Evolutionary conservation across 1,140 invertebrate species (phyloP), one percentile per base, ranked within the genome.

Genomic region (Cryptotermes secundus): DNA sequence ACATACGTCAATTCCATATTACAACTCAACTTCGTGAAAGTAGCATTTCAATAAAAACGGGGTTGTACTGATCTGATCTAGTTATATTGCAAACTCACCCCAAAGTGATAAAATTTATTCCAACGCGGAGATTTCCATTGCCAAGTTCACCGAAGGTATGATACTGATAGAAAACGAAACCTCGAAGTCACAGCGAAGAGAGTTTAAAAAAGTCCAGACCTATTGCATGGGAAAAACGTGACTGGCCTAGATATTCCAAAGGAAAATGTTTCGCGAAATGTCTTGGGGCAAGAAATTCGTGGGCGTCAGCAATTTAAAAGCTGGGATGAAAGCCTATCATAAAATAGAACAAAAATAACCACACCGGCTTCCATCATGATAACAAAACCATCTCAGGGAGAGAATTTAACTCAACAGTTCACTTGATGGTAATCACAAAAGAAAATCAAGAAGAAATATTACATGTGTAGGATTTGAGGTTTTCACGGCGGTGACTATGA

Each of bases 121-220:
- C 9, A 31, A 4, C 6, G 59, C 10, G 9, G 59, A 72, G 59
- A 72, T 72, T 72, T 72, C 59, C 59, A n/a, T 31, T 72, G 59
- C 26, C 59, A 72, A 72, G 59, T 72, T 72, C 59, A 72, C 59
- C n/a, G 59, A 12, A 7, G 26, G 59, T 14, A 72, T 7, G 59
- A 26, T n/a, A 72, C 59, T 14, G 59, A 72, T 72, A 72, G 59
- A 72, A 72, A 72, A 72, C 31, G 59, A 72, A 72, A 31, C 59
- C 59, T 72, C 2, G 59, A 72, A 72, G 59, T 72, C n/a, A 31
- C 31, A 72, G 59, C 59, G n/a, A 72, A 72, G 59, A 3, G 59
- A 72, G 26, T 72, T 72, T 19, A 49, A 72, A 72, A 72, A 72
- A 72, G 59, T 72, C 59, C 59, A 72, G 59, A 72, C 59, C 26